Conservation (phyloP, 1,140 invertebrate species). For the Onthophagus taurus region DNA sequence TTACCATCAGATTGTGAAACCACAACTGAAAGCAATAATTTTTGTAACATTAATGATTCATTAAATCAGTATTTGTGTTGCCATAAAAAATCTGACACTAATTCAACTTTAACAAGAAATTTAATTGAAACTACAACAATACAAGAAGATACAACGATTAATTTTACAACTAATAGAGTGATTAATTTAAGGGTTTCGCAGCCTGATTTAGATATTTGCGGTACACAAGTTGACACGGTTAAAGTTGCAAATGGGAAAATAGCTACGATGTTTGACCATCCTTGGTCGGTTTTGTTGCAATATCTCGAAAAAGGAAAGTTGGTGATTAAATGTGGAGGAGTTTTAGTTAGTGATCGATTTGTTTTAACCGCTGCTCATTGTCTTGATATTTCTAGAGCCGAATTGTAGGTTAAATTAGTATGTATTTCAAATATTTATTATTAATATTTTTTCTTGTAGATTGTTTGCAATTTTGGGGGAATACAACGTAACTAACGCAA, state of each 20-base stretch:
- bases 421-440: slow-evolving; percentile 19
- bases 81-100: too few species aligned
- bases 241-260: slow-evolving; percentile 42
- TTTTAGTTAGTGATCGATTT: slow-evolving; percentile 40
- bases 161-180: too few species aligned
- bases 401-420: slow-evolving; percentile 29
- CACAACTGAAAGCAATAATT: too few species aligned
- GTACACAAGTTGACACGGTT: background rate
- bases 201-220: background rate
- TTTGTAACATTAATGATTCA: too few species aligned
- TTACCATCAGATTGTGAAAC: too few species aligned
- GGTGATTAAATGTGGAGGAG: slow-evolving; percentile 44
- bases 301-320: slow-evolving; percentile 39
- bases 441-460: slow-evolving; percentile 15
- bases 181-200: too few species aligned
- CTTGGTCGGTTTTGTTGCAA: slow-evolving; percentile 62
- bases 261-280: slow-evolving; percentile 49
- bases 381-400: slow-evolving; percentile 28
- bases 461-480: slow-evolving; percentile 15
- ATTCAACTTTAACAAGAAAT: too few species aligned
- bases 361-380: slow-evolving; percentile 49
- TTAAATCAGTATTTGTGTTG: too few species aligned
- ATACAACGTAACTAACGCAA: slow-evolving; percentile 13
- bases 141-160: too few species aligned
- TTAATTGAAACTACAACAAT: too few species aligned